These are phyloP conservation scores for Thumatha senex DNA, from an alignment of 2,888 invertebrate genomes.

Conservation along the genomic window DNA sequence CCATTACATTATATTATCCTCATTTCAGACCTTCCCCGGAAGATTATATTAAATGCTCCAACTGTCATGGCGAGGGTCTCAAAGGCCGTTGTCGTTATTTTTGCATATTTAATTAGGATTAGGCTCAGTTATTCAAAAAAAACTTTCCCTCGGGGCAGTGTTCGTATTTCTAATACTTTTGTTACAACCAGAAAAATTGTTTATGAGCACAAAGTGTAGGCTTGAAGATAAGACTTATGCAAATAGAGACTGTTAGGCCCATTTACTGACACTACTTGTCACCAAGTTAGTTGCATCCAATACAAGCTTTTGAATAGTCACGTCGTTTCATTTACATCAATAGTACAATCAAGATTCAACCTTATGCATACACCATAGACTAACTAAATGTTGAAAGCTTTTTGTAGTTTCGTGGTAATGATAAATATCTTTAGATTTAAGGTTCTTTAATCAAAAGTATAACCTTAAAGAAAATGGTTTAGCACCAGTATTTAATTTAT, in stretches of 20 bases:
- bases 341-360: too few relatives aligned
- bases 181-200: background rate
- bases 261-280: too few relatives aligned
- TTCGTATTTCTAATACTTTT: constrained; percentile 3
- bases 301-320: too few relatives aligned
- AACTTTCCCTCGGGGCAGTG: background rate
- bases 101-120: constrained; percentile 33
- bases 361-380: too few relatives aligned
- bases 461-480: too few relatives aligned
- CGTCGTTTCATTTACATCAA: too few relatives aligned
- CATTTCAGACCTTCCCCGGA: constrained; percentile 12
- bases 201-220: background rate
- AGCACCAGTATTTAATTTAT: too few relatives aligned
- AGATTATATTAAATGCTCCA: constrained; percentile 42
- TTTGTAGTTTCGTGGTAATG: too few relatives aligned
- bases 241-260: background rate
- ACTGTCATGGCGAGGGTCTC: constrained; percentile 39
- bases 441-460: too few relatives aligned
- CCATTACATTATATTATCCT: constrained; percentile 15
- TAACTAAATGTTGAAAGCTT: too few relatives aligned
- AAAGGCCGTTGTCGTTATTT: constrained; percentile 39
- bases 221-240: background rate
- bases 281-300: too few relatives aligned
- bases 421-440: too few relatives aligned
- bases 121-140: constrained; percentile 1